Base-by-base conservation (phyloP, 2,797 vertebrate species). In the Ateles fusciceps region DNA sequence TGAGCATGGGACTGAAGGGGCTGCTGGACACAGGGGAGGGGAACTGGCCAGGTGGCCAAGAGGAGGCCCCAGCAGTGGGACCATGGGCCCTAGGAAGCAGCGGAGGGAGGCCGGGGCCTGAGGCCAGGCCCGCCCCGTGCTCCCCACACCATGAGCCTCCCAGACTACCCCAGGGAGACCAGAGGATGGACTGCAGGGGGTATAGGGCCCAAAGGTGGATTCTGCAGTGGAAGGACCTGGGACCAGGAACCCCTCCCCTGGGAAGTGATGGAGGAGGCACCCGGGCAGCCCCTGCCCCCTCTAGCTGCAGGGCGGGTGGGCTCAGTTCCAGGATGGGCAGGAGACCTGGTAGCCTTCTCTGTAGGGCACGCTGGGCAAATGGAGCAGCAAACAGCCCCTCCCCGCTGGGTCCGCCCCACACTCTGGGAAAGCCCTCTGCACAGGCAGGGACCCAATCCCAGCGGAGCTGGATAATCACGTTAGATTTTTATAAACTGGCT, bases 351-450 rank as follows among this genome's bases (percentile, higher is more conserved):
- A 33, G 33, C 64, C 64, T 68, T n/a, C 64, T 17, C 64, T n/a
- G 33, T 15, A 68, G 64, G 64, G 64, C 15, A 68, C 33, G n/a
- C 33, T n/a, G 15, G 64, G 64, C 33, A 68, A 68, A 68, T 4
- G 15, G 15, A 68, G 33, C 33, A 19, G 64, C 33, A 68, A 68
- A 68, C 33, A n/a, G 15, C 33, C 64, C 19, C 24, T 46, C 81
- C 33, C 28, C 0, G 5, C 26, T 30, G 52, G 22, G n/a, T 52
- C 50, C 19, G 0, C 74, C 30, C 8, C 24, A 0, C 1, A 1
- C 5, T 15, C 44, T 1, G 21, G 46, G 48, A 79, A 7, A 28
- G 7, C 12, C 5, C 61, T 74, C 52, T 55, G 52, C 52, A 55
- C 52, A 55, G 52, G 21, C 52, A 55, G 52, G 0, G 80, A 61